phyloP scores from a whole-genome alignment of 2,113 vertebrate species.

The Muntiacus muntjak region DNA sequence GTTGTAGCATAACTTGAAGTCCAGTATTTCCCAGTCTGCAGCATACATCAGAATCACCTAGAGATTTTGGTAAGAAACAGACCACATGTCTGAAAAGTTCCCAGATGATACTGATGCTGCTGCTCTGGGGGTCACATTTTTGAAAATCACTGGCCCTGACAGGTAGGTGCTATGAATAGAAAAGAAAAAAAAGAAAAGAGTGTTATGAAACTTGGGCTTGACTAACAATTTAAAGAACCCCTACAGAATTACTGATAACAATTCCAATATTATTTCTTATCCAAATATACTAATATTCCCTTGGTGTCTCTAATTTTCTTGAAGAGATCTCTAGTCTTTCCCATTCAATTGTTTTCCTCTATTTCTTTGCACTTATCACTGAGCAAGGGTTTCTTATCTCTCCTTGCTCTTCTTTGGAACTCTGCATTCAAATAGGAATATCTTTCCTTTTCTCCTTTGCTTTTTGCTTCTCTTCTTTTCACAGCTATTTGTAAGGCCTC shows the following conservation, averaged over 20 bases:
- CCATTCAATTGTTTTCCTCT: neutral
- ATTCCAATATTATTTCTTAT: neutral
- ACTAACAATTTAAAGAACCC: neutral
- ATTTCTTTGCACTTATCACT: neutral
- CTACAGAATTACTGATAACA: neutral
- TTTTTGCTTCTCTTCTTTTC: neutral
- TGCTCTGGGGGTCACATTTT: neutral
- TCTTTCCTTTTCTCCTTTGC: neutral
- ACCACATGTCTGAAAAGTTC: neutral
- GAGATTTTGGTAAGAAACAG: neutral
- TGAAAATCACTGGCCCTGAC: neutral
- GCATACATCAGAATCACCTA: neutral
- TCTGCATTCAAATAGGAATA: neutral
- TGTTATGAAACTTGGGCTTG: neutral
- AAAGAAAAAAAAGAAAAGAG: neutral
- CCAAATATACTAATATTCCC: neutral
- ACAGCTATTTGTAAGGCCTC: neutral
- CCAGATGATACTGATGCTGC: neutral
- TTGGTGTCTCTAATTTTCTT: neutral
- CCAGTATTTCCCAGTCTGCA: neutral
- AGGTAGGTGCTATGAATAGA: neutral
- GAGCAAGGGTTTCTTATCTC: neutral
- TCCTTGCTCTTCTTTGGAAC: neutral
- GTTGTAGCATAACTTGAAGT: neutral
- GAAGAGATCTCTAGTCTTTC: neutral